Conservation (phyloP, 64 coral and sea anemone genomes). For the Cladopsammia gracilis region DNA sequence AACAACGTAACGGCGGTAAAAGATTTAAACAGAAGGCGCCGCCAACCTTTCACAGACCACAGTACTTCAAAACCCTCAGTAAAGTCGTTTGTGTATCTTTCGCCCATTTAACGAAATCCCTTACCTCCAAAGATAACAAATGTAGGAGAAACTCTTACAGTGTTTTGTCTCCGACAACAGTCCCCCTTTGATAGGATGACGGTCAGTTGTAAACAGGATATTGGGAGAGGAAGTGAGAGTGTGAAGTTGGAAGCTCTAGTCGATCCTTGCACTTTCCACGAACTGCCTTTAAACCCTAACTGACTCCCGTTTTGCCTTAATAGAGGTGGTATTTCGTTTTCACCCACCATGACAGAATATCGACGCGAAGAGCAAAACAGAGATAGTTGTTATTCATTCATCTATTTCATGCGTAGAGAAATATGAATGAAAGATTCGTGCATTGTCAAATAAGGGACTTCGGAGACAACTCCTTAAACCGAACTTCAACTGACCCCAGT, state of each 20-base stretch:
- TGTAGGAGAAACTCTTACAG: background rate
- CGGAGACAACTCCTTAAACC: background rate
- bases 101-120: background rate
- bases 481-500: background rate
- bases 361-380: background rate
- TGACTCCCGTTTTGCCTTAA: background rate
- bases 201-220: conserved; percentile 16
- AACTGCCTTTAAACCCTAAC: background rate
- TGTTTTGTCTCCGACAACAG: background rate
- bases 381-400: background rate
- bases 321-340: background rate
- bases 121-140: background rate
- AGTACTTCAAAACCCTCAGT: background rate
- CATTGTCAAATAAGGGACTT: background rate
- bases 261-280: background rate
- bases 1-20: background rate
- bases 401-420: background rate
- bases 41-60: conserved; percentile 6
- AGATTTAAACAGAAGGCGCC: background rate
- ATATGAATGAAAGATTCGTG: too few species aligned
- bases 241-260: background rate
- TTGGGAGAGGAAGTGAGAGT: background rate
- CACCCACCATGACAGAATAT: background rate
- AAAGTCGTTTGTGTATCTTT: background rate
- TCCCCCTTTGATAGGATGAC: background rate